These are phyloP conservation scores for Trachymyrmex septentrionalis DNA, from an alignment of 1,140 invertebrate species.

Conservation along the genomic window DNA sequence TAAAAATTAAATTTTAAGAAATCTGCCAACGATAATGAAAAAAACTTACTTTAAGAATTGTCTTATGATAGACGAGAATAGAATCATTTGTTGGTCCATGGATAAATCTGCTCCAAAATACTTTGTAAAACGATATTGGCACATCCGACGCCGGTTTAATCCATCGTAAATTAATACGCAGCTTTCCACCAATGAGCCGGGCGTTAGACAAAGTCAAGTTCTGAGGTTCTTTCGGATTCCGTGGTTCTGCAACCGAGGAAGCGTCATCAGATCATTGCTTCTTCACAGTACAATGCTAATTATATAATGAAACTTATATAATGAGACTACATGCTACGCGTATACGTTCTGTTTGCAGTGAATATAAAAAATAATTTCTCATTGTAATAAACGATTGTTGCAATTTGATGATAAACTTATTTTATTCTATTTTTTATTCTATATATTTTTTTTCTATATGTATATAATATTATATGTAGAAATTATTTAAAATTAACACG, in stretches of 20 bases:
- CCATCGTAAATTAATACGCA: constrained; percentile 88
- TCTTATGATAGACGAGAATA: constrained; percentile 88
- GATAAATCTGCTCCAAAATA: constrained; percentile 89
- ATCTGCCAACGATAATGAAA: neutral
- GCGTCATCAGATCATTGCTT: neutral
- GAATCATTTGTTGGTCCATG: constrained; percentile 87
- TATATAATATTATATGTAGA: neutral
- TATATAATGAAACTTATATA: neutral
- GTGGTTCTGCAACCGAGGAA: constrained; percentile 86
- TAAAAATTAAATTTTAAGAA: neutral
- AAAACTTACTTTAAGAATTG: constrained; percentile 87
- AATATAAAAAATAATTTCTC: neutral
- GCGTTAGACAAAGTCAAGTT: constrained; percentile 88
- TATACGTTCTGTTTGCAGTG: neutral
- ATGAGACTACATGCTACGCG: neutral
- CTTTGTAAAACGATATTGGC: constrained; percentile 88
- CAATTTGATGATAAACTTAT: neutral
- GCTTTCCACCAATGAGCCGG: constrained; percentile 85
- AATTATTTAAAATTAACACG: neutral
- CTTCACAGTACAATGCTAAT: neutral
- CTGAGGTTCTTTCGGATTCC: constrained; percentile 89
- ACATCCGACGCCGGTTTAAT: constrained; percentile 89
- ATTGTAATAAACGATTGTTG: neutral
- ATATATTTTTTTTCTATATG: neutral
- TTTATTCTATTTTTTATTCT: neutral